Evolutionary conservation across 2,888 invertebrate genomes (phyloP).

Genomic region (Lepidochrysops patricia): DNA sequence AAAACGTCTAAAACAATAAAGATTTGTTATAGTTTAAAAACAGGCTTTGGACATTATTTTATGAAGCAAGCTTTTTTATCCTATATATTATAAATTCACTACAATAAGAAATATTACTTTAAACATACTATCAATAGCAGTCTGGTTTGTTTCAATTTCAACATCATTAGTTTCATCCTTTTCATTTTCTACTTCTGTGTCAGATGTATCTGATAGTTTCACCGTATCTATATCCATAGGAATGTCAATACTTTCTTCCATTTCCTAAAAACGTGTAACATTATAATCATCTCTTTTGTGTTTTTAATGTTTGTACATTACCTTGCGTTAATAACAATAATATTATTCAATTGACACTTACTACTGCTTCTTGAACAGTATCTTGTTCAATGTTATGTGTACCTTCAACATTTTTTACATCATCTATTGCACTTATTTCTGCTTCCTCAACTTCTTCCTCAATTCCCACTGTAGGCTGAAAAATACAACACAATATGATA

Average conservation of each 20-base stretch:
- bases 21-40: not conserved
- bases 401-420: not conserved
- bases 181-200: constrained; percentile 9
- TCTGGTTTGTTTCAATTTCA: not conserved
- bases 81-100: too few species aligned
- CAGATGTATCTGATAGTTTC: constrained; percentile 17
- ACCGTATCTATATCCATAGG: constrained; percentile 16
- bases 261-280: not conserved
- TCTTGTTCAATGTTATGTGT: not conserved
- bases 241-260: not conserved
- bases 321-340: not conserved
- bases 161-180: constrained; percentile 6
- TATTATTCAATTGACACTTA: not conserved
- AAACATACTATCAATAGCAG: not conserved
- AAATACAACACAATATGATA: too few species aligned
- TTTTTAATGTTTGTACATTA: too few species aligned
- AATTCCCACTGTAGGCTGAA: not conserved
- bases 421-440: not conserved
- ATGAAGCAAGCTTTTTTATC: too few species aligned
- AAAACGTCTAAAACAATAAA: not conserved
- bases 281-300: too few species aligned
- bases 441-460: not conserved
- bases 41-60: not conserved
- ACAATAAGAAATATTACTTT: not conserved
- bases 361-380: not conserved